Base-by-base conservation (phyloP, 2,888 invertebrate genomes). In the Argyresthia albistria region DNA sequence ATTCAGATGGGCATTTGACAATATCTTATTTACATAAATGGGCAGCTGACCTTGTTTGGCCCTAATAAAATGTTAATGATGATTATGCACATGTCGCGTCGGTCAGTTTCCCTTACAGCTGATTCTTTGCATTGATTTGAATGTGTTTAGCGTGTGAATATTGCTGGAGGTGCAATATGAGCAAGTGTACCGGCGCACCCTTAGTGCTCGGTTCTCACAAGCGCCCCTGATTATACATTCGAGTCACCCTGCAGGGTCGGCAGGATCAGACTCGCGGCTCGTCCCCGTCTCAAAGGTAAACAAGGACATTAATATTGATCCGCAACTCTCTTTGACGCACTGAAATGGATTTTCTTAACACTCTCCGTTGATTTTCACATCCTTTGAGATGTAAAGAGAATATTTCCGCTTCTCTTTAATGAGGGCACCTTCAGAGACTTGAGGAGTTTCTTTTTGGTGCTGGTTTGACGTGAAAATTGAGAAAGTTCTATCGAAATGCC, bases 241-340 rank as follows among this genome's bases (percentile, higher is more conserved):
- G 67, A 73, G 71, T 72, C 79, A 76, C 75, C 77, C 77, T 72
- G 67, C 69, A 73, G 64, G 71, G 64, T 67, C 65, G 67, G 25
- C 25, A 25, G 65, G 69, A 73, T 69, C 69, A 71, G 68, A 67
- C 70, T 66, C 76, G 65, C 66, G 62, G 64, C 63, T 61, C 63
- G 60, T 61, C 64, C 62, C 65, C 68, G 65, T 67, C 73, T 80
- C 80, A 83, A 83, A 81, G 75, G 78, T 78, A 81, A 81, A 83
- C 79, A 82, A 77, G 76, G 68, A 69, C 76, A 81, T 86, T 80
- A 86, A 83, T 83, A 84, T 83, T 83, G 82, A 86, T 82, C 73
- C 70, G 73, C 69, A 64, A 69, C 68, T 71, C 73, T 71, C 82
- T 78, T 77, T 78, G 78, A 75, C 70, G 66, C 76, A 80, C 76